Conservation (phyloP, 2,888 invertebrate species). For the Pollenia labialis region DNA sequence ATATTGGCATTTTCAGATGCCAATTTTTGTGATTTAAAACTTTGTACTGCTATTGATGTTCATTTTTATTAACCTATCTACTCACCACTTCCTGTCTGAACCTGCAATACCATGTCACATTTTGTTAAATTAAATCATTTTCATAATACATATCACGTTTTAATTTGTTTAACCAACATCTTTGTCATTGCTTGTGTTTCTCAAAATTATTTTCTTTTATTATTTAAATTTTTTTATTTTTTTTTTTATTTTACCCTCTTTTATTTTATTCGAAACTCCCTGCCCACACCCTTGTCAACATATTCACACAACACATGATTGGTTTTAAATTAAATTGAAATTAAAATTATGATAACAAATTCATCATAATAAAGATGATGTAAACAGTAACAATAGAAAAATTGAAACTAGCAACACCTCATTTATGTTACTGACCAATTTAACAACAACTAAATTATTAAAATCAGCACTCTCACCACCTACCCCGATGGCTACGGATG, state of each 20-base stretch:
- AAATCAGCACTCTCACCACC: slow-evolving; percentile 71
- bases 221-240: slow-evolving; percentile 42
- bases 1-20: no score
- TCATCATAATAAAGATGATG: slow-evolving; percentile 51
- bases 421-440: slow-evolving; percentile 74
- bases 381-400: slow-evolving; percentile 13
- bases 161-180: neutral
- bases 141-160: no score
- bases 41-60: no score
- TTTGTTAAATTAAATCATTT: no score
- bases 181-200: slow-evolving; percentile 27
- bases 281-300: slow-evolving; percentile 18
- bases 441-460: slow-evolving; percentile 58
- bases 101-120: no score
- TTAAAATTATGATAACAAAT: slow-evolving; percentile 16
- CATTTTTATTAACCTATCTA: no score
- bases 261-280: slow-evolving; percentile 43
- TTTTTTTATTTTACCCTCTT: slow-evolving; percentile 37
- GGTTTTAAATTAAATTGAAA: slow-evolving; percentile 49
- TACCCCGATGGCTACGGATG: slow-evolving; percentile 42
- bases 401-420: slow-evolving; percentile 36
- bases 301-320: slow-evolving; percentile 46
- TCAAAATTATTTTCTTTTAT: slow-evolving; percentile 33
- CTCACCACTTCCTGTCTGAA: no score
- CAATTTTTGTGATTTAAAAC: no score